Evolutionary conservation across 1,140 invertebrate genomes (phyloP).

Genomic region (Venturia canescens): DNA sequence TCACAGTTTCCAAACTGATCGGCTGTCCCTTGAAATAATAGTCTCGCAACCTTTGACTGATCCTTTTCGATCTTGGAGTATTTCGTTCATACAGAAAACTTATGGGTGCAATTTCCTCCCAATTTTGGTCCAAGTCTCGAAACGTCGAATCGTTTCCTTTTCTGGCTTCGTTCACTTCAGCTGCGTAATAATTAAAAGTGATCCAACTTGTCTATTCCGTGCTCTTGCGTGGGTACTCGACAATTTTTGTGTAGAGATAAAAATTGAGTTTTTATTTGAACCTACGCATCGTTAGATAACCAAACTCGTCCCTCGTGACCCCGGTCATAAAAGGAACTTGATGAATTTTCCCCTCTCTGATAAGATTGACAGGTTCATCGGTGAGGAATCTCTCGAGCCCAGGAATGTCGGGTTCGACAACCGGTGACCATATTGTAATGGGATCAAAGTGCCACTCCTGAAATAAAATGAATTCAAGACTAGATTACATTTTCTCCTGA

Average conservation of each 20-base stretch:
- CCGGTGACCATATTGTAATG: slow-evolving; percentile 79
- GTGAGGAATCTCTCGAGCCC: slow-evolving; percentile 81
- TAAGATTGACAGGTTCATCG: slow-evolving; percentile 77
- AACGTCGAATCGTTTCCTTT: slow-evolving; percentile 67
- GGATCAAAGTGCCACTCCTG: slow-evolving; percentile 81
- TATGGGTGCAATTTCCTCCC: slow-evolving; percentile 76
- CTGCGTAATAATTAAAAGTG: slow-evolving; percentile 56
- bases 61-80: slow-evolving; percentile 69
- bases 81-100: slow-evolving; percentile 77
- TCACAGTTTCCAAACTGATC: slow-evolving; percentile 63
- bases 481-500: no score
- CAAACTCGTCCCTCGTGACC: no score
- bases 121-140: slow-evolving; percentile 73
- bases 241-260: not conserved
- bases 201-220: no score
- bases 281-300: no score
- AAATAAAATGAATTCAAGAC: no score
- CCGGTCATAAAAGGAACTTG: no score
- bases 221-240: no score
- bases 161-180: slow-evolving; percentile 60
- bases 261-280: not conserved
- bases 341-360: slow-evolving; percentile 78
- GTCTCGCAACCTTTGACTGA: slow-evolving; percentile 71
- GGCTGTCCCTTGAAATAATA: slow-evolving; percentile 70
- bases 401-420: slow-evolving; percentile 80